phyloP scores from a whole-genome alignment of 2,113 vertebrate species.

The Athene cunicularia region DNA sequence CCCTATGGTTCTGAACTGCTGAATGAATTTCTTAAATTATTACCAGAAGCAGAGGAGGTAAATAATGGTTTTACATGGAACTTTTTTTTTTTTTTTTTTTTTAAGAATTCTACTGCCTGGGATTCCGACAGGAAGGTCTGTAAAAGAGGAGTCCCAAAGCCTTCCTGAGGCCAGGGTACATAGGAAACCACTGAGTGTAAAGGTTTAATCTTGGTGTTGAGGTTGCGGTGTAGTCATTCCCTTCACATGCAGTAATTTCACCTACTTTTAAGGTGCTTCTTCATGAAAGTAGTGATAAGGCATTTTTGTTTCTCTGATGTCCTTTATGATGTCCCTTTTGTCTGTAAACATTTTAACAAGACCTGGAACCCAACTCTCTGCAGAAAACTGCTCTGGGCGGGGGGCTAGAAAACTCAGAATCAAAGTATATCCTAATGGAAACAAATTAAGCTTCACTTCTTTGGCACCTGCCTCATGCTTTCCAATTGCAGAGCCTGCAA shows the following conservation, averaged over 20 bases:
- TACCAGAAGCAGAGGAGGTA: constrained; percentile 95
- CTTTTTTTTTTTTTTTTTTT: not conserved
- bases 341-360: not conserved
- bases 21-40: constrained; percentile 91
- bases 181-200: not conserved
- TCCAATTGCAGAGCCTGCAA: not conserved
- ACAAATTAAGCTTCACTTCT: not conserved
- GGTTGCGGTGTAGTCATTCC: not conserved
- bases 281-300: not conserved
- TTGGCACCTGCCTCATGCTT: not conserved
- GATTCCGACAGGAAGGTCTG: not conserved
- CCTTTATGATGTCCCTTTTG: not conserved
- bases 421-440: not conserved
- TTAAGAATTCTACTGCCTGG: not conserved
- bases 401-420: not conserved
- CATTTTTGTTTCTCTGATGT: not conserved
- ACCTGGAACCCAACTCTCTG: not conserved
- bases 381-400: not conserved
- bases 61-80: constrained; percentile 10
- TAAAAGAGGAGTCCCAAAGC: not conserved
- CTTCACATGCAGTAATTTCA: not conserved
- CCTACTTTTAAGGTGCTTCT: not conserved
- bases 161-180: not conserved
- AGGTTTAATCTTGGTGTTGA: not conserved
- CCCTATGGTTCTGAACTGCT: constrained; percentile 86